Base-by-base conservation (phyloP, 1,140 invertebrate species). In the Tetranychus urticae region DNA sequence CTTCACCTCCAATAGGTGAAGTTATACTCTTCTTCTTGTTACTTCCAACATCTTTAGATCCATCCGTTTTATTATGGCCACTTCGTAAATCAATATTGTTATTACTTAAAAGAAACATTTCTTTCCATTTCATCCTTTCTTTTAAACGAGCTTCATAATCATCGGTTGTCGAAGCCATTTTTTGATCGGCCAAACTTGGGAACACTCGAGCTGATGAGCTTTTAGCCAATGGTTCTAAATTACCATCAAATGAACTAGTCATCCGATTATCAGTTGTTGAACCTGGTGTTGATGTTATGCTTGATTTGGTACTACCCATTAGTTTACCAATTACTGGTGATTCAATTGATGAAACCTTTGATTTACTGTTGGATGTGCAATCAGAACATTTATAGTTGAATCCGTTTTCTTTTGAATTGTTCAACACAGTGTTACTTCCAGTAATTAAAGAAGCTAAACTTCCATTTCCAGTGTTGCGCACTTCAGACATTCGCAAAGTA, bases 401-500 rank as follows among this genome's bases (percentile, higher is more conserved):
- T 31, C 34, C 33, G 2, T 7, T 31, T 33, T 23, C 14, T 14
- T 23, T 14, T 4, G 6, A 5, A 50, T 50, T 23, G 2, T n/a
- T 31, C 8, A 52, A 23, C 10, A 42, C 39, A 10, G 39, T 42
- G 5, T 6, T 10, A 42, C 5, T 42, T 42, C 39, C 39, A 10
- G 39, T 42, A 10, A 42, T 42, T 8, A 52, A 23, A n/a, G 50
- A 23, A 2, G 50, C 5, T 33, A 52, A 31, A 23, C 50, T 52
- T n/a, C 50, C 50, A 4, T 8, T 23, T 2, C 50, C 50, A 5
- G 37, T 58, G 13, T 46, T 42, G 1, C 57, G n/a, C 3, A 61
- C 36, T 31, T 62, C 61, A 3, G 33, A 45, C 63, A 84, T 75
- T 63, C 83, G 75, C 36, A 85, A 74, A 31, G 77, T 77, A 57